A percentile compares a stretch with the other conserved stretches of the same genome.
Evolutionary conservation across 1,140 invertebrate species (phyloP).

Genomic region (Papilio polytes): DNA sequence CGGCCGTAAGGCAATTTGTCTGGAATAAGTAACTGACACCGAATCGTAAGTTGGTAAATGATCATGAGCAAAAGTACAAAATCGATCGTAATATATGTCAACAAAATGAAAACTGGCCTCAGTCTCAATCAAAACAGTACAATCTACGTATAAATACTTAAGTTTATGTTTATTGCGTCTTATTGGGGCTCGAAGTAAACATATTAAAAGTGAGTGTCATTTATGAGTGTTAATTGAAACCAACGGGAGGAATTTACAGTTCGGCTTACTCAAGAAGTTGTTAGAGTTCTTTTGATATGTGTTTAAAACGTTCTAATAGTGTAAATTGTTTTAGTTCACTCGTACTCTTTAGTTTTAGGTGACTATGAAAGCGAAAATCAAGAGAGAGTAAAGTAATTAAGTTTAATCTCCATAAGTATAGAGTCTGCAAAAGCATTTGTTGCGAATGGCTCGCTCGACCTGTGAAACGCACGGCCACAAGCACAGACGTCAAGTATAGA

Average conservation of each 20-base stretch:
- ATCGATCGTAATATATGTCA: background rate
- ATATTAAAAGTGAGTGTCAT: slow-evolving; percentile 47
- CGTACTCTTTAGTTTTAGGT: slow-evolving; percentile 2
- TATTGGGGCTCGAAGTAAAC: slow-evolving; percentile 42
- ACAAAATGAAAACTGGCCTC: background rate
- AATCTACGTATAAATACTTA: slow-evolving; percentile 41
- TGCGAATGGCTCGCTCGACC: too few relatives aligned
- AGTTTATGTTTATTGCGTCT: slow-evolving; percentile 46
- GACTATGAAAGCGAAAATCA: background rate
- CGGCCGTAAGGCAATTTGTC: background rate
- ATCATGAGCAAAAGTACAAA: background rate
- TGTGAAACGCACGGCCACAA: too few relatives aligned
- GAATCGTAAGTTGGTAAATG: background rate
- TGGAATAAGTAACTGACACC: background rate
- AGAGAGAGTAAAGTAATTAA: background rate
- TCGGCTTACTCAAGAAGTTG: slow-evolving; percentile 34
- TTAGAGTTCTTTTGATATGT: slow-evolving; percentile 33
- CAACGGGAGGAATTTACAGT: slow-evolving; percentile 45
- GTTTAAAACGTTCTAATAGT: slow-evolving; percentile 35
- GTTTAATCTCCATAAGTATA: background rate
- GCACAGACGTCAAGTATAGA: too few relatives aligned
- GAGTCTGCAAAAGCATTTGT: too few relatives aligned
- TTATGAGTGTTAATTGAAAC: slow-evolving; percentile 53
- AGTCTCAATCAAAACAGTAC: slow-evolving; percentile 23
- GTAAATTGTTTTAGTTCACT: slow-evolving; percentile 22